phyloP scores from a whole-genome alignment of 1,140 invertebrate species.

The Bombus haemorrhoidalis region DNA sequence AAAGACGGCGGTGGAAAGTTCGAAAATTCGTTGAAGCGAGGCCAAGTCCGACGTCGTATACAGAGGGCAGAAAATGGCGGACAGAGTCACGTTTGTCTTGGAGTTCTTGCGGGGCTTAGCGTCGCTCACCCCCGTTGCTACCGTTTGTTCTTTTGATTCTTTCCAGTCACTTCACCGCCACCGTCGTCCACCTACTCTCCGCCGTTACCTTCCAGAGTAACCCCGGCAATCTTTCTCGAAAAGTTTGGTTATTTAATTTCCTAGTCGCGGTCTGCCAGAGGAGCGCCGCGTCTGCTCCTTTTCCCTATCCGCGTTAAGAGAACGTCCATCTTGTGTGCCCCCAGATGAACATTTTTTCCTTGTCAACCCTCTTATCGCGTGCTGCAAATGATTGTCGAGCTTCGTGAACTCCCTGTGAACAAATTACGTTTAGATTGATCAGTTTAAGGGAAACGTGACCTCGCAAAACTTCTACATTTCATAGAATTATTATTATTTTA shows the following conservation, averaged over 20 bases:
- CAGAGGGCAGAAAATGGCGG: conserved; percentile 68
- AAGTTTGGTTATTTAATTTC: conserved; percentile 77
- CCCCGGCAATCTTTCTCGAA: conserved; percentile 63
- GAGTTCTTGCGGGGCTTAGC: conserved; percentile 62
- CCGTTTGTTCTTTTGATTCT: conserved; percentile 76
- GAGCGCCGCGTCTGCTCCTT: not conserved
- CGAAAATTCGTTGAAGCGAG: conserved; percentile 76
- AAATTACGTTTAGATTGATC: not conserved
- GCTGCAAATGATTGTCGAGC: not conserved
- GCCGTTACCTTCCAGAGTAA: conserved; percentile 38
- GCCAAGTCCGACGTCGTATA: conserved; percentile 71
- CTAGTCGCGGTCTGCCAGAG: conserved; percentile 50
- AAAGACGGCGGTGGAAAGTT: conserved; percentile 68
- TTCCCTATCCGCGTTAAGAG: conserved; percentile 1
- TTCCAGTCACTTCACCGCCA: conserved; percentile 69
- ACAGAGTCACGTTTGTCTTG: conserved; percentile 75
- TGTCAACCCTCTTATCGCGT: conserved; percentile 46
- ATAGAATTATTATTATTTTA: not conserved
- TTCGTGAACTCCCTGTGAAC: not conserved
- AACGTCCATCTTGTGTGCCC: conserved; percentile 15
- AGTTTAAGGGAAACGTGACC: not conserved
- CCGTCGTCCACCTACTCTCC: conserved; percentile 38
- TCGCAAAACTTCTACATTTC: not conserved
- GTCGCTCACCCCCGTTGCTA: conserved; percentile 23
- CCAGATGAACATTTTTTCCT: conserved; percentile 32